Base-by-base conservation (phyloP, 1,140 invertebrate genomes). In the Gonioctena quinquepunctata region DNA sequence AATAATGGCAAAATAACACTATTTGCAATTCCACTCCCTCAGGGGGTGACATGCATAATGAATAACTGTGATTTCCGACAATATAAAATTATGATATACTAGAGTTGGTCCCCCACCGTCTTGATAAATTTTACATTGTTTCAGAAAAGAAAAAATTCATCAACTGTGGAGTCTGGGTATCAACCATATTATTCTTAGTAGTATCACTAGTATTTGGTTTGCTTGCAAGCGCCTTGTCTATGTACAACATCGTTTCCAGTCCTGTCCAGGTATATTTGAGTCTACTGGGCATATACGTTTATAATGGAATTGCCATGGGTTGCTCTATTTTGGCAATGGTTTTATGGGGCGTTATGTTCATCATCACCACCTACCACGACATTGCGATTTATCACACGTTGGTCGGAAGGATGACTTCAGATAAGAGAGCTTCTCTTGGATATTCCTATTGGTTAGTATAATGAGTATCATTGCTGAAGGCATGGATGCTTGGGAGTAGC, bases 201-300 rank as follows among this genome's bases (percentile, higher is more conserved):
- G 21, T 79, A 57, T 78, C 79, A 4, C 66, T 68, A 21, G 27
- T 68, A 16, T 42, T 74, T 33, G 79, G 79, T 1, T 7, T 75
- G 2, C 2, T 71, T 42, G 64, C 79, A 7, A 26, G 74, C n/a
- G 71, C 21, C 19, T 57, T 80, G 33, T 69, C 77, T 4, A 7
- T 80, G 8, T 79, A 68, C 65, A 80, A 80, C 64, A 74, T 69
- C 27, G 70, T 73, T 11, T 22, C 57, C 6, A 79, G 79, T 73
- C 77, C 77, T 7, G 65, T 72, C 6, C 59, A 79, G 63, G 70
- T 71, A 25, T 72, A 16, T 67, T 71, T 66, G 16, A 74, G 73
- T 48, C 57, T 74, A 21, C 18, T 49, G 7, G 70, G 73, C 16
- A 21, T 74, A 18, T 71, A 49, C 22, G 8, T 69, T 18, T 74